A percentile compares a stretch with the other conserved stretches of the same genome.
Conservation (phyloP, 2,888 invertebrate genomes). For the Agrotis puta region DNA sequence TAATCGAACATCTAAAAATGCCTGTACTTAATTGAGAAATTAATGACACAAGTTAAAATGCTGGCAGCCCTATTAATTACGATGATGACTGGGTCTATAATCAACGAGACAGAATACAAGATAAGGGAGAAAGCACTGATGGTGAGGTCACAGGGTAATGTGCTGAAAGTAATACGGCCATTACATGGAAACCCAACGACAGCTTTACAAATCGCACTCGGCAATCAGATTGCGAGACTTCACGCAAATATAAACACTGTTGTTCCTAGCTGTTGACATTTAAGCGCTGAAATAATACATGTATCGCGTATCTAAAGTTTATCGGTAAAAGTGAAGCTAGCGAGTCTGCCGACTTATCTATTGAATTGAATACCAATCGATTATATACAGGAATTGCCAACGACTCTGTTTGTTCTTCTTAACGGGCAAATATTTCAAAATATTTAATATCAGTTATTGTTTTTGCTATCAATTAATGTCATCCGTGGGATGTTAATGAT, state of each 20-base stretch:
- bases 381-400: slow-evolving; percentile 29
- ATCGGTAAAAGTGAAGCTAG: slow-evolving; percentile 55
- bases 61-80: slow-evolving; percentile 46
- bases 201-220: slow-evolving; percentile 71
- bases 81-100: slow-evolving; percentile 49
- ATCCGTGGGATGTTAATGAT: slow-evolving; percentile 50
- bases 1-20: slow-evolving; percentile 5
- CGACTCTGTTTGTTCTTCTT: background rate
- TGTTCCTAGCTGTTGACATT: slow-evolving; percentile 60
- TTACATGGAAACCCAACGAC: slow-evolving; percentile 64
- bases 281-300: slow-evolving; percentile 59
- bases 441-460: slow-evolving; percentile 42
- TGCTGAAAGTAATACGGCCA: slow-evolving; percentile 70
- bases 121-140: slow-evolving; percentile 68
- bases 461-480: slow-evolving; percentile 47
- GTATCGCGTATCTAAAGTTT: slow-evolving; percentile 61
- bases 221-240: slow-evolving; percentile 70
- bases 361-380: slow-evolving; percentile 53
- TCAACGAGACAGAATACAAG: slow-evolving; percentile 54
- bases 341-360: slow-evolving; percentile 36
- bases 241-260: slow-evolving; percentile 62
- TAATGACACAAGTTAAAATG: background rate
- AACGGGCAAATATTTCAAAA: slow-evolving; percentile 29
- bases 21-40: background rate
- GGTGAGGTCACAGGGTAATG: slow-evolving; percentile 75